Evolutionary conservation across 1,140 invertebrate genomes (phyloP), one percentile per base, ranked within the genome.

Genomic region (Nephotettix cincticeps): DNA sequence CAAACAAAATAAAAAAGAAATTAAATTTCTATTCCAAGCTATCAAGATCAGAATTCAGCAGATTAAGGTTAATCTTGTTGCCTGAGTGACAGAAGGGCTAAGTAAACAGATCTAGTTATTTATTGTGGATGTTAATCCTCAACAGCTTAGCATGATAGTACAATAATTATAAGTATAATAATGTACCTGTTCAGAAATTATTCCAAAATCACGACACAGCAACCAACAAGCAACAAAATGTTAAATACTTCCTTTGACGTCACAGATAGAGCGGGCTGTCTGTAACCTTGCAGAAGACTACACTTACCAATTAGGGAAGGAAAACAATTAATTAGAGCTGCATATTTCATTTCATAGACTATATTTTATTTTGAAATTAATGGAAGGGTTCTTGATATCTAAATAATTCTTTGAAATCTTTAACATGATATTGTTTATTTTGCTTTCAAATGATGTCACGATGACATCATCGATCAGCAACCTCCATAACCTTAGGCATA

Each of bases 231-330:
- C 36, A 65, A 65, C 63, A 65, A 65, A 65, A 65, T 36, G 36
- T 65, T 65, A 43, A 65, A 65, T 65, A 67, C 64, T 67, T 67
- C 64, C 64, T 67, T 67, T 67, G 64, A 67, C 64, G 64, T 67
- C 64, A 67, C 64, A 67, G 23, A 27, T 67, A 43, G 64, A 43
- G 32, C 32, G 32, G 32, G 64, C 32, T 19, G 36, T 43, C 64
- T 67, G 64, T 67, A 67, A 67, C 64, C 64, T 67, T 67, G 64
- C 23, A 43, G 30, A 45, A 21, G 54, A 58, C 54, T 25, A 14
- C 14, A 21, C 54, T 58, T 25, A 14, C 1, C 14, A 28, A 21
- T 25, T 25, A 11, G 47, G n/a, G 19, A 51, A 51, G 47, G 47
- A 51, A 51, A 11, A 23, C 32, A 36, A 6, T n/a, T n/a, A n/a